Base-by-base conservation (phyloP, 2,113 vertebrate genomes). In the Chaetodon trifascialis region DNA sequence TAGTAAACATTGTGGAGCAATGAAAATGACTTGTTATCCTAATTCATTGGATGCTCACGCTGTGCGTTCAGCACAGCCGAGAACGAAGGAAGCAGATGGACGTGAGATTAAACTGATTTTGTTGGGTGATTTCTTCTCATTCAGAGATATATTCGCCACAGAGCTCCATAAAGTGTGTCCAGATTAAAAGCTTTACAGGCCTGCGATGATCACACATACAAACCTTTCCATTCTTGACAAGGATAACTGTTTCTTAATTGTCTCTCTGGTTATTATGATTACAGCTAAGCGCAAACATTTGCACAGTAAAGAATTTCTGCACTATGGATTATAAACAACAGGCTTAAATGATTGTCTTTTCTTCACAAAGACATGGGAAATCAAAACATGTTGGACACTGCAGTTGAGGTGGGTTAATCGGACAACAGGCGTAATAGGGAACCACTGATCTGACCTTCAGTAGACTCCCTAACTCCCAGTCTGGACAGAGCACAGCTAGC, bases 1-100 rank as follows among this genome's bases (percentile, higher is more conserved):
- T 92, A 91, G 94, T 94, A 95, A 95, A 95, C 93, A 95, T 93
- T 84, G 92, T 80, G 89, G 90, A 92, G 94, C 92, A 94, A 93
- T 88, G 89, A 94, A 93, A 95, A 94, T 93, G 82, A 94, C 92
- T 94, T 94, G 93, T 94, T 94, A 92, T 93, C 89, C 91, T 94
- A 91, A 94, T 94, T 94, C 91, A 95, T 89, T 91, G 92, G 92
- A 94, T 70, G 87, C 82, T 91, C 85, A 78, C 58, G 73, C 85
- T 82, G 91, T 68, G 83, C 75, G 64, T 80, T 92, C 70, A 71
- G 75, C 79, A 86, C 55, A 84, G 82, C 38, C 23, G 42, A 84
- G 71, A 81, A 87, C 49, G 9, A 46, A 86, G 73, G 81, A 92
- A 88, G 86, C 84, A 90, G 91, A 94, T 88, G 84, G 86, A 82